Base-by-base conservation (phyloP, 1,140 invertebrate species). In the Sesamia nonagrioides region DNA sequence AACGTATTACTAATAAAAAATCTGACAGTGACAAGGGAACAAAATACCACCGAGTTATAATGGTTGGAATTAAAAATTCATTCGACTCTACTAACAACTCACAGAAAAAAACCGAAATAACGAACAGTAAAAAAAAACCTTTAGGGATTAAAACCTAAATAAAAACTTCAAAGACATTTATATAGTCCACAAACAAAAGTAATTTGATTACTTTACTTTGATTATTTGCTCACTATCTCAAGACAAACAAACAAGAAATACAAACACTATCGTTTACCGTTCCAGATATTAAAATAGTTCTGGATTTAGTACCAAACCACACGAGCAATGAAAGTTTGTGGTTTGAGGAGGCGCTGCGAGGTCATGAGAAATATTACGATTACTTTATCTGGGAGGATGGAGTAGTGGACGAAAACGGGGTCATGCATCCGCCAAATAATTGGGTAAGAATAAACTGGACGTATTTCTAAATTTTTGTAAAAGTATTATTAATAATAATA, bases 251-350 rank as follows among this genome's bases (percentile, higher is more conserved):
- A 74, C 40, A 58, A 45, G 35, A 60, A 60, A 48, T 50, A 75
- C 15, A 50, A 75, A 75, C 45, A 48, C 33, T 48, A 48, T 33
- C 37, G 15, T 61, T 74, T 71, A 42, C 21, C 27, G 56, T 83
- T 79, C 5, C 40, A 94, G 91, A 90, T 85, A 94, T 94, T 75
- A 93, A 94, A 89, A 89, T 94, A 72, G 94, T 97, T 68, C 88
- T 97, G 77, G 97, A 97, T 89, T 96, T 97, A 77, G 96, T 97
- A 35, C 97, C 97, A 45, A 97, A 97, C 89, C 96, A 97, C 84
- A 96, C 96, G 15, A 97, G 97, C 82, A 96, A 97, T 82, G 95
- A 97, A 82, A 97, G 97, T 88, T 94, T 95, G 61, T 98, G 97
- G 97, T 98, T 98, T 87, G 83, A 95, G 58, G 94, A 96, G 68